These are phyloP conservation scores for Conops quadrifasciatus DNA, from an alignment of 2,888 invertebrate species.

Conservation along the genomic window DNA sequence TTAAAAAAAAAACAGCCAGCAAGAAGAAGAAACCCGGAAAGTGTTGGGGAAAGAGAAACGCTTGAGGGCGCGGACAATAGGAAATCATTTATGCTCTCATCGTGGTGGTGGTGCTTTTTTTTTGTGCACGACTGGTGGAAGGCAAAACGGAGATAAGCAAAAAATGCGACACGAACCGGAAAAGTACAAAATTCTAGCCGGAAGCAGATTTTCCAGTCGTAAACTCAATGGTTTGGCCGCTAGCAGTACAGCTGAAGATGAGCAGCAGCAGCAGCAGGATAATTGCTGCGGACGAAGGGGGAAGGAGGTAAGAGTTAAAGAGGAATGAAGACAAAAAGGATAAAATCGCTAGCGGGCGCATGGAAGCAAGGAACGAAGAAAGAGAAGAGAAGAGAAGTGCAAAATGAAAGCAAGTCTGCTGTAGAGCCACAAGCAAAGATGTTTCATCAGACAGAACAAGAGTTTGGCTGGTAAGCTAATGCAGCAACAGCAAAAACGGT, in stretches of 20 bases:
- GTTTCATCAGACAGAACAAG: conserved; percentile 8
- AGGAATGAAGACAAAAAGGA: conserved; percentile 17
- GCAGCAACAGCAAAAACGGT: background rate
- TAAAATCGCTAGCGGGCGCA: background rate
- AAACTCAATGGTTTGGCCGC: conserved; percentile 13
- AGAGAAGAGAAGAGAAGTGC: conserved; percentile 4
- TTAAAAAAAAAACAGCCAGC: conserved; percentile 2
- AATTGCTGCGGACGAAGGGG: background rate
- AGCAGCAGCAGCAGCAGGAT: conserved; percentile 12
- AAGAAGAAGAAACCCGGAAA: background rate
- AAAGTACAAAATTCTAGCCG: conserved; percentile 35
- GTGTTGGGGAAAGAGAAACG: background rate
- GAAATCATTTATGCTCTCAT: no score
- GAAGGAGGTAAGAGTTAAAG: background rate
- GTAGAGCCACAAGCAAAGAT: conserved; percentile 10
- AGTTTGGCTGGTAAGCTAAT: conserved; percentile 14
- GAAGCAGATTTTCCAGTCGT: conserved; percentile 37
- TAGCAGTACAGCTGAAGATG: background rate
- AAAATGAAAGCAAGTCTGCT: background rate
- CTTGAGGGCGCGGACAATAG: no score
- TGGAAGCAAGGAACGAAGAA: conserved; percentile 4
- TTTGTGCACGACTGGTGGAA: no score
- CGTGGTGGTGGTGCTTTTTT: no score
- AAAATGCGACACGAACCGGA: conserved; percentile 16
- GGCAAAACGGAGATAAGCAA: background rate